Percentiles rank a stretch among this genome's conserved stretches.
phyloP scores from a whole-genome alignment of 2,113 vertebrate genomes.

The Bettongia penicillata region DNA sequence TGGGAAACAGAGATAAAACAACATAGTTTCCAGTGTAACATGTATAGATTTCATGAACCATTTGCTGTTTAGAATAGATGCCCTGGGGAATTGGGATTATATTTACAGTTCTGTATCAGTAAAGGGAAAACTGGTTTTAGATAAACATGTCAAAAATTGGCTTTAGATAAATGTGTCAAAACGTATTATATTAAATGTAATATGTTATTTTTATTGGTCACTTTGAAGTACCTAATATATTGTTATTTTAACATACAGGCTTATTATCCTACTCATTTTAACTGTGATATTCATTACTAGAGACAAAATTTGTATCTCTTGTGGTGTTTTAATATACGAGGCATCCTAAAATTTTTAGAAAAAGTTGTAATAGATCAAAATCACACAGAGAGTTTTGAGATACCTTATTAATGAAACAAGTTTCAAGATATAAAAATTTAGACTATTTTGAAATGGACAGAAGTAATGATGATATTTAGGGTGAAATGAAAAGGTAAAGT shows the following conservation, averaged over 20 bases:
- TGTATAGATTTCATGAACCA: neutral
- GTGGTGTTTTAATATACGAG: constrained; percentile 6
- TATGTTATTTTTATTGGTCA: constrained; percentile 36
- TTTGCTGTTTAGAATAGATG: constrained; percentile 34
- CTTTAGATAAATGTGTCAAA: neutral
- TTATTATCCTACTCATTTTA: constrained; percentile 26
- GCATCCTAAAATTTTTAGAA: neutral
- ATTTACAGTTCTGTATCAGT: constrained; percentile 40
- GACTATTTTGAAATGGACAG: neutral
- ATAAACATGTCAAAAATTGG: neutral
- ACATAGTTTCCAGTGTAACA: neutral
- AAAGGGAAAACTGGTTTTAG: constrained; percentile 21
- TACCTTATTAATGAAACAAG: neutral
- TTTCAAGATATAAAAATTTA: neutral
- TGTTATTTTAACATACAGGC: constrained; percentile 23
- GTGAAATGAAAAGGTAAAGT: neutral
- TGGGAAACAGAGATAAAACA: constrained; percentile 16
- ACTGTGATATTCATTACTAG: neutral
- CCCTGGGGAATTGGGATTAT: constrained; percentile 47
- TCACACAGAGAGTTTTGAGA: neutral
- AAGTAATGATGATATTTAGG: neutral
- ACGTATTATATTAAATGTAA: constrained; percentile 27
- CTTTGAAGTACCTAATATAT: neutral
- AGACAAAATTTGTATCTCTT: neutral
- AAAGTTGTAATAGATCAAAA: neutral